These are phyloP conservation scores for human DNA, from an alignment of 2,113 vertebrate species.

Conservation along the genomic window GRCh38 chr14:37713001-37713500, in stretches of 20 bases:
- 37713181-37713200: background rate
- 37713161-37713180: background rate
- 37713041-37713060: background rate
- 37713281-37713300: background rate
- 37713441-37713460: too few species aligned
- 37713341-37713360: too few species aligned
- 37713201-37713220: background rate
- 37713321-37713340: too few species aligned
- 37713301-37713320: background rate
- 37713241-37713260: background rate
- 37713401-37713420: too few species aligned
- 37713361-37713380: too few species aligned
- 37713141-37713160: background rate
- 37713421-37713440: too few species aligned
- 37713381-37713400: too few species aligned
- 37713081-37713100: background rate
- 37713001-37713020: background rate
- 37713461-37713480: too few species aligned
- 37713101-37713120: background rate
- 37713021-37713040: background rate
- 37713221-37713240: background rate
- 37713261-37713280: background rate
- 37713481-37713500: too few species aligned
- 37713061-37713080: background rate
- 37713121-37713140: background rate